Conservation (phyloP, 2,797 vertebrate species). For the Anableps anableps region DNA sequence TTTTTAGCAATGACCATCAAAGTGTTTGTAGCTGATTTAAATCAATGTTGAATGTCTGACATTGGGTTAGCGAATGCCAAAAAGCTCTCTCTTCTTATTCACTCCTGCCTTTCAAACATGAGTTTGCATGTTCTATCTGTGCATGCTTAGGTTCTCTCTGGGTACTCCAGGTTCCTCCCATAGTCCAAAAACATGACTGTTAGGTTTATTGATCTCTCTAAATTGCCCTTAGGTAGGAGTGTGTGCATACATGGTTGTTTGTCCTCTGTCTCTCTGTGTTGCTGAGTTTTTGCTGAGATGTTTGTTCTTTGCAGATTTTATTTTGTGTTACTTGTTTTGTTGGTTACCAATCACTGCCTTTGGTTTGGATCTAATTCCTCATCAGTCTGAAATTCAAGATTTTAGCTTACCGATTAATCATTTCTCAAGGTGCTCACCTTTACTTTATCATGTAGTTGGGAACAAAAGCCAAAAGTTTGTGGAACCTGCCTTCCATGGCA, state of each 20-base stretch:
- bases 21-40: neutral
- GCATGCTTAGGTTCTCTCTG: too few relatives aligned
- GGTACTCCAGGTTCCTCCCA: too few relatives aligned
- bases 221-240: too few relatives aligned
- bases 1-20: neutral
- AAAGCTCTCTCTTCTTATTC: too few relatives aligned
- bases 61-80: too few relatives aligned
- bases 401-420: neutral
- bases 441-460: neutral
- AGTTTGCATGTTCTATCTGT: too few relatives aligned
- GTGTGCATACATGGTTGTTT: too few relatives aligned
- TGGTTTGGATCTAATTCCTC: neutral
- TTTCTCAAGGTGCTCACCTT: neutral
- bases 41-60: too few relatives aligned
- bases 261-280: too few relatives aligned
- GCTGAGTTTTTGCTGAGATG: neutral
- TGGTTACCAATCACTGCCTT: neutral
- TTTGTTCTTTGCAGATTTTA: neutral
- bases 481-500: neutral
- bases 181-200: too few relatives aligned
- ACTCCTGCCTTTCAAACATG: too few relatives aligned
- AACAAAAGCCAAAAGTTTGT: neutral
- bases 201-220: too few relatives aligned
- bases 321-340: neutral
- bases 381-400: neutral